Base-by-base conservation (phyloP, 2,888 invertebrate genomes). In the Ashinkailepas kermadecensis region DNA sequence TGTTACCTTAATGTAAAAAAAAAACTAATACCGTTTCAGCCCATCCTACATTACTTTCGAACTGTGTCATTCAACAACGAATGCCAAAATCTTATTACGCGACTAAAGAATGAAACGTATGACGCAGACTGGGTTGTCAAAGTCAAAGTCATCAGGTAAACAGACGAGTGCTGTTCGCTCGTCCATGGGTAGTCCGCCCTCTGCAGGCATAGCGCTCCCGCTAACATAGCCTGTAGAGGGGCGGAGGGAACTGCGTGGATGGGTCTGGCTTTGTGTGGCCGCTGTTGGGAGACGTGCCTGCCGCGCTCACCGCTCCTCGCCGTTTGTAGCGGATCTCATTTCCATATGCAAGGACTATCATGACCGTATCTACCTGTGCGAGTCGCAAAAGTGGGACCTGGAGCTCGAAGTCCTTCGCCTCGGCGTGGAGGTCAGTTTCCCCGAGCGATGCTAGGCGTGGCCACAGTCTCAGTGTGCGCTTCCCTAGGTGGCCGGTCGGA, bases 331-430 rank as follows among this genome's bases (percentile, higher is more conserved):
- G 89, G 90, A 92, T 90, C 93, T 96, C 92, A 93, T 93, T 92
- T 92, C 92, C 92, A 93, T 96, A 91, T 92, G 94, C 91, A 93
- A 95, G 93, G 94, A 95, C 91, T 95, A 97, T 93, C 93, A 94
- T 93, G 93, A 95, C 90, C 95, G 96, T 92, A 93, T 97, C 93
- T 93, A 93, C 92, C 92, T 93, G 91, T 95, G 97, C 92, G 98
- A 98, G 93, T 94, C 95, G 91, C 96, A 96, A 91, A 98, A 98
- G 92, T 99, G 97, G 94, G 99, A 99, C 94, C 96, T 99, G 95
- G 99, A 99, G 93, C 94, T 95, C 92, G 96, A 97, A 93, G 97
- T 98, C 0, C 79, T 79, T 21, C 79, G 79, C 8, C 79, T 79
- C 12, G 79, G 59, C 12, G 57, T 58, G 58, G 79, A 79, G 59